Base-by-base conservation (phyloP, 2,888 invertebrate genomes). In the Eumacrocentrus americanus region DNA sequence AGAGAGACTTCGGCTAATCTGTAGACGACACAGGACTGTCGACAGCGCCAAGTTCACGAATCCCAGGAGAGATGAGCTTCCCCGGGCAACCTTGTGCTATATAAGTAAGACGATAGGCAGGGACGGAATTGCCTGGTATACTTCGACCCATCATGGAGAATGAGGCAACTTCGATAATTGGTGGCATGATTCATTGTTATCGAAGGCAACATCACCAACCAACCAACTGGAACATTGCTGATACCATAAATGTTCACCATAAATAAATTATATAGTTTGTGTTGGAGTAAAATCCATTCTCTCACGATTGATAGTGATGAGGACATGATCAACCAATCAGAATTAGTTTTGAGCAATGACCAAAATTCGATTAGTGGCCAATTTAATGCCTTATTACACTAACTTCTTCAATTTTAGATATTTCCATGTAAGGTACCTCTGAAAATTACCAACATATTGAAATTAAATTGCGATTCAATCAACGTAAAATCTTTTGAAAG, bases 111-210 rank as follows among this genome's bases (percentile, higher is more conserved):
- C 69, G 69, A 65, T 68, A 66, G 67, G 68, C 62, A 69, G 67
- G 56, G 60, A 62, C 63, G 53, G 72, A 75, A 74, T 73, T 74
- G 71, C 69, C 67, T 67, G 70, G 69, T 74, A 73, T 75, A 74
- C 74, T 74, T 66, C 68, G 71, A 69, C 70, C 70, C 69, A 64
- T 65, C 68, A 64, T 14, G 23, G 23, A n/a, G 61, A 48, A 52
- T 66, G 65, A 61, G 62, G 60, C 58, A 67, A 69, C 63, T 70
- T 69, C 69, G 70, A 73, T 74, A 76, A 72, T 74, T 72, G 69
- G 5, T 29, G 67, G 61, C 69, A 60, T 65, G 64, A 9, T 29
- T 38, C 22, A 18, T 29, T 67, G 65, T 70, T 68, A 65, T 67
- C 67, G 67, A 70, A 67, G 69, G 62, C 58, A 40, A 48, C 14